Conservation (phyloP, 37 sponge, comb jelly and placozoan genomes). For the Hormiphora californensis region DNA sequence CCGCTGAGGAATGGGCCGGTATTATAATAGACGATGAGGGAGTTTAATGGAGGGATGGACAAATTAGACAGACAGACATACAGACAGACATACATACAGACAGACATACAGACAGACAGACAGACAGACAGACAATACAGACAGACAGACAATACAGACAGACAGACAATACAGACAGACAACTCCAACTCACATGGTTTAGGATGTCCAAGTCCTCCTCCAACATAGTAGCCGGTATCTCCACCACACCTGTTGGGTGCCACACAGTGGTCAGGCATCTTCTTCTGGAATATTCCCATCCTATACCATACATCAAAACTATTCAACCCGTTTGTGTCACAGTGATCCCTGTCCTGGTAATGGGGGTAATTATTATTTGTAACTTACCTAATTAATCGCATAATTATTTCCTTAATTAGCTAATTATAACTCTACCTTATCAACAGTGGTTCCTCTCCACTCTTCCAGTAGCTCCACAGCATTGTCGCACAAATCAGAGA, state of each 20-base stretch:
- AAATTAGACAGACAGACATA: too few species aligned
- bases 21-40: too few species aligned
- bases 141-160: too few species aligned
- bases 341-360: slow-evolving; percentile 3
- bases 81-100: too few species aligned
- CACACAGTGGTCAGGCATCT: slow-evolving; percentile 46
- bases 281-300: not conserved
- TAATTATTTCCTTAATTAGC: not conserved
- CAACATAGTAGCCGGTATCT: slow-evolving; percentile 34
- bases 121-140: too few species aligned
- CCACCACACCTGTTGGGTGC: slow-evolving; percentile 31
- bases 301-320: slow-evolving; percentile 12
- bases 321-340: not conserved
- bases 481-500: not conserved
- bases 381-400: not conserved
- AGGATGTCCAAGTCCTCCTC: slow-evolving; percentile 1
- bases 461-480: slow-evolving; percentile 15
- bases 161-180: too few species aligned
- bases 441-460: slow-evolving; percentile 17
- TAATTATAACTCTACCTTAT: not conserved
- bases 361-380: not conserved
- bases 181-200: not conserved
- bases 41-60: too few species aligned
- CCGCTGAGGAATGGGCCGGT: not conserved
- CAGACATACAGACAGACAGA: too few species aligned